These are phyloP conservation scores for Meta bourneti DNA, from an alignment of 2,888 invertebrate genomes.

Conservation along the genomic window DNA sequence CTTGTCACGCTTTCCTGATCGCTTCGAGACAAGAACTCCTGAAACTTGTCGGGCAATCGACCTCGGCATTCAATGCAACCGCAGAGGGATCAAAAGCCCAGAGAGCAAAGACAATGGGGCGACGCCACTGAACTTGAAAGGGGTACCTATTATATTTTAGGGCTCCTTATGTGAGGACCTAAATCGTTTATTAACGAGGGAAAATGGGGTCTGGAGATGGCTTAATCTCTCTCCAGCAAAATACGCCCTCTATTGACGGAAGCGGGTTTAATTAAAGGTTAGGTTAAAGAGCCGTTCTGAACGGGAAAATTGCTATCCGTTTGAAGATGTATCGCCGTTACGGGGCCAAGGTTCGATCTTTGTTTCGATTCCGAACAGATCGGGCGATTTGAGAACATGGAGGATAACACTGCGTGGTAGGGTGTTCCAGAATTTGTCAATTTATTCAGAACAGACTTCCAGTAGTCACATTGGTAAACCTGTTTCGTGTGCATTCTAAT, in stretches of 20 bases:
- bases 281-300: background rate
- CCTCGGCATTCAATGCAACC: slow-evolving; percentile 7
- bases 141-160: background rate
- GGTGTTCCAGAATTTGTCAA: too few species aligned
- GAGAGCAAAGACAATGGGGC: slow-evolving; percentile 40
- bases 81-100: background rate
- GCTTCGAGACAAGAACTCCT: background rate
- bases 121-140: background rate
- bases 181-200: background rate
- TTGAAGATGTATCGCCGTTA: background rate
- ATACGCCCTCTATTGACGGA: background rate
- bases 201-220: too few species aligned
- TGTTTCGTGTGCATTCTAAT: too few species aligned
- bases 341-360: slow-evolving; percentile 1
- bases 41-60: slow-evolving; percentile 32
- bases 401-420: too few species aligned
- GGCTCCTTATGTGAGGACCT: background rate
- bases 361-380: background rate
- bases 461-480: too few species aligned
- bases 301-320: background rate
- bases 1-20: slow-evolving; percentile 15
- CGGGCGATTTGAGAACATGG: too few species aligned
- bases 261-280: background rate
- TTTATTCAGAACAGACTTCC: too few species aligned
- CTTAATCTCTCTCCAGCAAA: background rate